Percentiles rank a stretch among this genome's conserved stretches.
Conservation (phyloP, 2,888 invertebrate species). For the Dynastes tityus region DNA sequence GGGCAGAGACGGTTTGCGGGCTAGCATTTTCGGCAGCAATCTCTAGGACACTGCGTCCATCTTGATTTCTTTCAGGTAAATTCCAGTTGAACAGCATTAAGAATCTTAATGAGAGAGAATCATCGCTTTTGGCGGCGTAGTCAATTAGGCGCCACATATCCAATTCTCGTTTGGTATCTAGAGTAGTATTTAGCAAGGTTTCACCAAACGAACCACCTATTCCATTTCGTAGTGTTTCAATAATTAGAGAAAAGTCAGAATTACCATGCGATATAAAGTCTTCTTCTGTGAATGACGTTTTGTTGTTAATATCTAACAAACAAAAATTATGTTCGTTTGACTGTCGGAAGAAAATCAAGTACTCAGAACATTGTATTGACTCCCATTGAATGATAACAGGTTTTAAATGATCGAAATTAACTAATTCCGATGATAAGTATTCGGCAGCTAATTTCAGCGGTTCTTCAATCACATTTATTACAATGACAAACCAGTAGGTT, state of each 20-base stretch:
- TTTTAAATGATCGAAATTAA: neutral
- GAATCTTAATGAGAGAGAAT: constrained; percentile 8
- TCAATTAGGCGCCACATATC: constrained; percentile 19
- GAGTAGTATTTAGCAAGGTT: neutral
- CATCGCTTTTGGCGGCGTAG: constrained; percentile 10
- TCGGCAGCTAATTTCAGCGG: neutral
- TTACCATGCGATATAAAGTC: neutral
- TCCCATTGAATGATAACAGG: constrained; percentile 13
- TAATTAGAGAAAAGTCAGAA: neutral
- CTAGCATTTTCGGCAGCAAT: constrained; percentile 8
- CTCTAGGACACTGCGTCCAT: constrained; percentile 1
- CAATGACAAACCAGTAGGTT: constrained; percentile 6
- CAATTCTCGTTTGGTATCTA: constrained; percentile 1
- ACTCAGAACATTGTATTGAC: neutral
- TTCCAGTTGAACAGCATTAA: neutral
- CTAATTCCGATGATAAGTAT: neutral
- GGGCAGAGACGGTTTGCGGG: constrained; percentile 1
- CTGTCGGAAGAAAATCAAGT: neutral
- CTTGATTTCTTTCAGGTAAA: neutral
- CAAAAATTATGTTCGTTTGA: neutral
- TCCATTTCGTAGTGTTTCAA: neutral
- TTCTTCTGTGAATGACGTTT: constrained; percentile 8
- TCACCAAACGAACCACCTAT: neutral
- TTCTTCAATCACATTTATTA: neutral
- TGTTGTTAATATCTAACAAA: neutral